phyloP scores from a whole-genome alignment of 2,797 vertebrate species.

The Telmatherina bonti region DNA sequence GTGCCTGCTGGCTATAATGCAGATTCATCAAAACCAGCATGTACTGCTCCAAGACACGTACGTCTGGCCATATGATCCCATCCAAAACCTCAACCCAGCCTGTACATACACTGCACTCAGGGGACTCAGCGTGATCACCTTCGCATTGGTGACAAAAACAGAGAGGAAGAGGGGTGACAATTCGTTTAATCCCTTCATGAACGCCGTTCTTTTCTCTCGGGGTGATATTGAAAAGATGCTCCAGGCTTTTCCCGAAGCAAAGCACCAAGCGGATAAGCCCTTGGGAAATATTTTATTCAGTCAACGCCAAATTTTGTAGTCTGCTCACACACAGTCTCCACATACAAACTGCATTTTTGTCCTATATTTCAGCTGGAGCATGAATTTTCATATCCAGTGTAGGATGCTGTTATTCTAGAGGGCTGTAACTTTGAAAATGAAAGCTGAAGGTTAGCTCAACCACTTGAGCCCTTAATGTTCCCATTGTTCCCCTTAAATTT shows the following conservation, averaged over 20 bases:
- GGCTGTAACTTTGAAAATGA: constrained; percentile 53
- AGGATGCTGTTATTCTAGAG: constrained; percentile 27
- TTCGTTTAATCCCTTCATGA: constrained; percentile 77
- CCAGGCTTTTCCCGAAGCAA: constrained; percentile 70
- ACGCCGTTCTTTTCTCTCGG: constrained; percentile 61
- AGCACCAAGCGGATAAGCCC: constrained; percentile 67
- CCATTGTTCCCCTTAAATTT: constrained; percentile 39
- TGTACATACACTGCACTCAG: constrained; percentile 13
- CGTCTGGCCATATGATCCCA: constrained; percentile 27
- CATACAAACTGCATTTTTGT: constrained; percentile 62
- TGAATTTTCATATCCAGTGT: constrained; percentile 48
- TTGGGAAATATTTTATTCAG: constrained; percentile 83
- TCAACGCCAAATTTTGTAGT: constrained; percentile 69
- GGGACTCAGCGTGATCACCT: constrained; percentile 30
- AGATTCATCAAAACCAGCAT: constrained; percentile 3
- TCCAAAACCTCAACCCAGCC: constrained; percentile 23
- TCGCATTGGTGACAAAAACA: constrained; percentile 32
- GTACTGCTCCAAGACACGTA: constrained; percentile 5
- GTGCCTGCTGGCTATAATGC: constrained; percentile 7
- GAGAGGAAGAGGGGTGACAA: constrained; percentile 59
- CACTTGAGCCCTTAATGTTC: constrained; percentile 48
- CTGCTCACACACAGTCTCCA: constrained; percentile 42
- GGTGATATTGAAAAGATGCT: constrained; percentile 75
- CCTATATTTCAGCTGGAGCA: constrained; percentile 67
- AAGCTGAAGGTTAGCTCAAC: constrained; percentile 56